Conservation (phyloP, 2,888 invertebrate species). For the Oscheius onirici region DNA sequence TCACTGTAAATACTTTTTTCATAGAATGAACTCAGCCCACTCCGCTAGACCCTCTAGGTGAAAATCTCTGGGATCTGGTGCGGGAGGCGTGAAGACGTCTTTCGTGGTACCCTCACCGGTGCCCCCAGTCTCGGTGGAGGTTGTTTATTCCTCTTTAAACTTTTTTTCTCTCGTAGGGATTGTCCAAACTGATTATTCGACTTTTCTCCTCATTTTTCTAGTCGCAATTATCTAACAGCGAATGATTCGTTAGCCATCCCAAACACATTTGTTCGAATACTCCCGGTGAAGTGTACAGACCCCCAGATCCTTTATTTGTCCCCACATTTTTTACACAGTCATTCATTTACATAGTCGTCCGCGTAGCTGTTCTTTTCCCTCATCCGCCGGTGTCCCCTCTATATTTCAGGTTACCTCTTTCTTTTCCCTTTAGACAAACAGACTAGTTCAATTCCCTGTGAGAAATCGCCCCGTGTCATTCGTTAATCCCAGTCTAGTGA, state of each 20-base stretch:
- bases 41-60: slow-evolving; percentile 34
- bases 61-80: slow-evolving; percentile 29
- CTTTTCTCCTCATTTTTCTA: neutral
- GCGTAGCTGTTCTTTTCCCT: slow-evolving; percentile 22
- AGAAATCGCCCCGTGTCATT: slow-evolving; percentile 31
- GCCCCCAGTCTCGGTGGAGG: slow-evolving; percentile 32
- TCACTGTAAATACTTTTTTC: slow-evolving; percentile 30
- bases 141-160: neutral
- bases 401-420: slow-evolving; percentile 26
- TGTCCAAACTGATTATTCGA: slow-evolving; percentile 17
- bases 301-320: slow-evolving; percentile 3
- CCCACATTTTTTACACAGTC: neutral
- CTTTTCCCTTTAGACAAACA: neutral
- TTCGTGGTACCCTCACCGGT: slow-evolving; percentile 26
- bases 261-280: slow-evolving; percentile 22
- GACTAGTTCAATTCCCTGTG: slow-evolving; percentile 26
- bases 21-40: slow-evolving; percentile 29
- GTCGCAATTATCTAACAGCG: neutral
- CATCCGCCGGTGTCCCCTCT: slow-evolving; percentile 24
- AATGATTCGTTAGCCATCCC: neutral
- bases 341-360: slow-evolving; percentile 1
- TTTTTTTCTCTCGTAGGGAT: neutral
- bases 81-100: slow-evolving; percentile 31
- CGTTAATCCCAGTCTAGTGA: slow-evolving; percentile 28
- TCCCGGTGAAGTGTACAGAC: slow-evolving; percentile 36